These are phyloP conservation scores for Teinopalpus imperialis DNA, from an alignment of 2,888 invertebrate genomes.

Conservation along the genomic window DNA sequence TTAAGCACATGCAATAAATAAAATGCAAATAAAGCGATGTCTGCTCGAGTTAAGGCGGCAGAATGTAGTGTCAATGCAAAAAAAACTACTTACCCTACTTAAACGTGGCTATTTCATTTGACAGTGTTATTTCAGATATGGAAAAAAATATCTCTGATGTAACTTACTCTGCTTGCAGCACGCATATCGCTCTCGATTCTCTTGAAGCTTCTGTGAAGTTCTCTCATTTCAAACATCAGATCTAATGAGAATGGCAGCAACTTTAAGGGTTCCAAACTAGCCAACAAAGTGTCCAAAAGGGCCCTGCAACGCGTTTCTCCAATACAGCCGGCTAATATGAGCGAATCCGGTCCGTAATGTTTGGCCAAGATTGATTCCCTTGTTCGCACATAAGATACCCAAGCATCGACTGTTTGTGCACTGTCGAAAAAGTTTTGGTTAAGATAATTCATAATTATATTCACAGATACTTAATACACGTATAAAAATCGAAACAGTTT, in stretches of 20 bases:
- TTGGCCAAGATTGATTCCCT: constrained; percentile 90
- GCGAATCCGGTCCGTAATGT: constrained; percentile 89
- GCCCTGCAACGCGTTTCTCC: constrained; percentile 81
- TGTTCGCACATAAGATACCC: constrained; percentile 93
- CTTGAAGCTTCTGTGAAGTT: constrained; percentile 88
- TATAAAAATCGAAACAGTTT: not conserved
- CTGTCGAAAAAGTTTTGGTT: constrained; percentile 55
- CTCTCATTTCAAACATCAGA: constrained; percentile 89
- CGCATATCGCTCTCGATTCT: constrained; percentile 83
- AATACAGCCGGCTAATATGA: constrained; percentile 85
- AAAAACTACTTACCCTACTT: constrained; percentile 43
- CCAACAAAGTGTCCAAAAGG: constrained; percentile 87
- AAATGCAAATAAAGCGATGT: constrained; percentile 81
- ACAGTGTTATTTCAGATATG: constrained; percentile 23
- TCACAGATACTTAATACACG: too few species aligned
- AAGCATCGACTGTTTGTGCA: constrained; percentile 93
- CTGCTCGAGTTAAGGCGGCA: constrained; percentile 48
- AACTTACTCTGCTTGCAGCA: constrained; percentile 73
- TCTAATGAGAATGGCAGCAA: constrained; percentile 91
- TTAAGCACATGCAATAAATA: constrained; percentile 79
- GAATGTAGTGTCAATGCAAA: constrained; percentile 48
- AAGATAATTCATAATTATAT: not conserved
- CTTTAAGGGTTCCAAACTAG: constrained; percentile 89
- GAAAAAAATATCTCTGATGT: constrained; percentile 7
- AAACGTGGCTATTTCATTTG: constrained; percentile 22